phyloP scores from a whole-genome alignment of 2,797 vertebrate species.

The Rhincodon typus region DNA sequence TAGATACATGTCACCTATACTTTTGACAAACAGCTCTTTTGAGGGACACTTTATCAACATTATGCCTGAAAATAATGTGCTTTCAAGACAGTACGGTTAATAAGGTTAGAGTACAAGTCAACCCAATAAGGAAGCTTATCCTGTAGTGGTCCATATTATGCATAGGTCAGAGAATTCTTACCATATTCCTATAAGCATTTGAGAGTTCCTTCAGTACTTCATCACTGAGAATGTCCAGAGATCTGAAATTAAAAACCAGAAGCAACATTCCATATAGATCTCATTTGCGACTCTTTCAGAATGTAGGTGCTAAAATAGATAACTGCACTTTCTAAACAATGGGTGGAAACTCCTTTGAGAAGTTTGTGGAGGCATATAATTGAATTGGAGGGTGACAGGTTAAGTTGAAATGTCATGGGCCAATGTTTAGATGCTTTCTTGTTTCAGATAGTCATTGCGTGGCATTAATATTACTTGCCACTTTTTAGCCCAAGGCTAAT shows the following conservation, averaged over 20 bases:
- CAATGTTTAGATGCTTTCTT: no score
- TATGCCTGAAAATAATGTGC: background rate
- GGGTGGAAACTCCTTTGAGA: no score
- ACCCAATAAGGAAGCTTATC: background rate
- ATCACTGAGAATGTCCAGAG: constrained; percentile 85
- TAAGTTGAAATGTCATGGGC: no score
- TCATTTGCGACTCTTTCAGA: background rate
- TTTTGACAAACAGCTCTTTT: background rate
- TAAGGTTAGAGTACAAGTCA: background rate
- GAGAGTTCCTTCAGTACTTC: constrained; percentile 84
- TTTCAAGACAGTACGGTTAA: background rate
- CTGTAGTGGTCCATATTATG: background rate
- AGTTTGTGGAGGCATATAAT: no score
- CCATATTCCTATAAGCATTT: constrained; percentile 79
- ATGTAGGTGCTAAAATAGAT: background rate
- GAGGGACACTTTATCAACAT: background rate
- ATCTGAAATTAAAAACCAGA: constrained; percentile 59
- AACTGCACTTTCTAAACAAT: background rate
- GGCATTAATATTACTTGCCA: no score
- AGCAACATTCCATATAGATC: background rate
- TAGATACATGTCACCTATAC: background rate
- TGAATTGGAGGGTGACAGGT: no score
- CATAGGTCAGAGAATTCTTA: constrained; percentile 53
- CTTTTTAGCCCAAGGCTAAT: no score
- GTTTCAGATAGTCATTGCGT: no score